A percentile compares a stretch with the other conserved stretches of the same genome.
phyloP scores from a whole-genome alignment of 1,140 invertebrate genomes.

The Heliconius nattereri region DNA sequence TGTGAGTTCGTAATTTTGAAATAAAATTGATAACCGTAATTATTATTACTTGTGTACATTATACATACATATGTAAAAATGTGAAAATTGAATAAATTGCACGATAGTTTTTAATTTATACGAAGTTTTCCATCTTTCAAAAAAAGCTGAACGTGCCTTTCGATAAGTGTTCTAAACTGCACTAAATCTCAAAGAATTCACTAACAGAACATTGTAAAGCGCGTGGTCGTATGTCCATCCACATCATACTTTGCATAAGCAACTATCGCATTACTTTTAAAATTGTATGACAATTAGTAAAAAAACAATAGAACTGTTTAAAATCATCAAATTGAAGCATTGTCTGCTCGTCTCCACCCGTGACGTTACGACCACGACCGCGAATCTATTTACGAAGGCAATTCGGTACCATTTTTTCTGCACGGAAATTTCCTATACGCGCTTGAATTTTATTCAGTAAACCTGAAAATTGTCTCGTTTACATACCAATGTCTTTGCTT shows the following conservation, averaged over 20 bases:
- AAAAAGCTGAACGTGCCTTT: no score
- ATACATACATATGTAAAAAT: no score
- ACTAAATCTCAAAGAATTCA: no score
- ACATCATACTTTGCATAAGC: background rate
- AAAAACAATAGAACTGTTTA: slow-evolving; percentile 5
- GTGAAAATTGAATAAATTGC: no score
- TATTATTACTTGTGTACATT: no score
- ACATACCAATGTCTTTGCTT: background rate
- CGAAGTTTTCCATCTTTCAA: no score
- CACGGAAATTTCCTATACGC: slow-evolving; percentile 22
- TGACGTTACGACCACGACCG: slow-evolving; percentile 16
- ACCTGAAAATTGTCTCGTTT: slow-evolving; percentile 1
- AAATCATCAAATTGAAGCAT: background rate
- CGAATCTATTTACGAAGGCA: slow-evolving; percentile 22
- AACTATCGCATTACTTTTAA: background rate
- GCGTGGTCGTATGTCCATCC: background rate
- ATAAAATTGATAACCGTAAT: no score
- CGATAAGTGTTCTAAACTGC: no score
- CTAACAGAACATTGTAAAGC: no score
- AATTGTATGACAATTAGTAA: background rate
- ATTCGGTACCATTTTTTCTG: slow-evolving; percentile 12
- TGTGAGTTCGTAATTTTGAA: no score
- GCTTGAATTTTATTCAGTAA: slow-evolving; percentile 15
- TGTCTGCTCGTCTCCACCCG: background rate
- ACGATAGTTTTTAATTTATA: no score